These are phyloP conservation scores for Heliangelus exortis DNA, from an alignment of 2,797 vertebrate genomes.

Conservation along the genomic window DNA sequence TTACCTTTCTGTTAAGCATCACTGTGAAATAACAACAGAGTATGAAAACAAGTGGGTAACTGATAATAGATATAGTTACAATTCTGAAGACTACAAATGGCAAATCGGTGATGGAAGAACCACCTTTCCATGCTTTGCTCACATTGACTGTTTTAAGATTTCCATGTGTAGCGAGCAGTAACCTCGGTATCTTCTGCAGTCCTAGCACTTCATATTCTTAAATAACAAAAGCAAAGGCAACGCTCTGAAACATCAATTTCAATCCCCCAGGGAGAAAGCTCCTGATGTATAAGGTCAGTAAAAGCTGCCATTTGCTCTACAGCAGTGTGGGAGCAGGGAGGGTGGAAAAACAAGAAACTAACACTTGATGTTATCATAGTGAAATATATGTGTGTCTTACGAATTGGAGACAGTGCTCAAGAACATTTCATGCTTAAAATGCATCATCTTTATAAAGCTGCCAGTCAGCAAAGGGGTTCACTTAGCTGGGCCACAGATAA, in stretches of 20 bases:
- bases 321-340: not conserved
- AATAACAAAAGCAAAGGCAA: conserved; percentile 43
- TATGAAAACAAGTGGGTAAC: not conserved
- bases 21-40: not conserved
- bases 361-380: not conserved
- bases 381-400: not conserved
- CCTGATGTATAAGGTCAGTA: conserved; percentile 32
- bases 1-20: not conserved
- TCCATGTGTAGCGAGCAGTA: not conserved
- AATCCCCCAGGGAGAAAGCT: conserved; percentile 33
- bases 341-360: not conserved
- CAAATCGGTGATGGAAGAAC: not conserved
- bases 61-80: not conserved
- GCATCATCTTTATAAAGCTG: not conserved
- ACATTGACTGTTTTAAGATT: not conserved
- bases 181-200: conserved; percentile 30
- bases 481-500: not conserved
- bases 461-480: not conserved
- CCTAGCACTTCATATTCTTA: not conserved
- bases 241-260: conserved; percentile 49
- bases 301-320: not conserved
- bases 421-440: conserved; percentile 9
- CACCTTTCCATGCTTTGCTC: not conserved
- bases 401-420: not conserved
- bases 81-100: conserved; percentile 15